Conservation (phyloP, 2,113 vertebrate species). For the Clinocottus analis region DNA sequence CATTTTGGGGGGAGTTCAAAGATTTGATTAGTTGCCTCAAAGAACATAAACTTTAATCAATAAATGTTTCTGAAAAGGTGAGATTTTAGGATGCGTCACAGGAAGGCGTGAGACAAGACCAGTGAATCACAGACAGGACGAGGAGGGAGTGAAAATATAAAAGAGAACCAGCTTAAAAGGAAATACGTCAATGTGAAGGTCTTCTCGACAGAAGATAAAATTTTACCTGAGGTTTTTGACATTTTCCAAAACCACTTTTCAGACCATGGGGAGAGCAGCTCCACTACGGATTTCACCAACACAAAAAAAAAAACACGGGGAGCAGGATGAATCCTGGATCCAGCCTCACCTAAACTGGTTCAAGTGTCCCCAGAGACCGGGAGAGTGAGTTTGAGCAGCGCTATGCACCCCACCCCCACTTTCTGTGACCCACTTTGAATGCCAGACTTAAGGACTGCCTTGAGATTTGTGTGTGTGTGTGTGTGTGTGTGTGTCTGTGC, state of each 20-base stretch:
- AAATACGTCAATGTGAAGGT: background rate
- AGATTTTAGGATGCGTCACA: background rate
- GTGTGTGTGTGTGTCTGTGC: conserved; percentile 7
- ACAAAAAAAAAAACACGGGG: conserved; percentile 24
- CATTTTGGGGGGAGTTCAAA: too few relatives aligned
- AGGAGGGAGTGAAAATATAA: background rate
- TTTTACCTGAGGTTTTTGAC: background rate
- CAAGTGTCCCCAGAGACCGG: background rate
- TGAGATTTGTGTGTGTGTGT: conserved; percentile 18
- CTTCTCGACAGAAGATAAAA: background rate
- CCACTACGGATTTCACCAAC: background rate
- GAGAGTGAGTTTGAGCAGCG: background rate
- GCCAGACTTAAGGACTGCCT: conserved; percentile 8
- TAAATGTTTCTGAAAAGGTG: background rate
- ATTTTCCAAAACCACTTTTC: background rate
- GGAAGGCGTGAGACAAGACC: background rate
- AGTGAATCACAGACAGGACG: background rate
- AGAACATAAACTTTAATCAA: background rate
- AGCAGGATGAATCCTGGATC: background rate
- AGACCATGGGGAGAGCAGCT: background rate
- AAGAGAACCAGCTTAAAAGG: background rate
- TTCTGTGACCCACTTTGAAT: conserved; percentile 49
- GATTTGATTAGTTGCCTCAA: too few relatives aligned
- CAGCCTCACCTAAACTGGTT: conserved; percentile 18
- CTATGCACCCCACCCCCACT: background rate